These are phyloP conservation scores for Tribolium castaneum DNA, from an alignment of 1,140 invertebrate genomes.

Conservation along the genomic window DNA sequence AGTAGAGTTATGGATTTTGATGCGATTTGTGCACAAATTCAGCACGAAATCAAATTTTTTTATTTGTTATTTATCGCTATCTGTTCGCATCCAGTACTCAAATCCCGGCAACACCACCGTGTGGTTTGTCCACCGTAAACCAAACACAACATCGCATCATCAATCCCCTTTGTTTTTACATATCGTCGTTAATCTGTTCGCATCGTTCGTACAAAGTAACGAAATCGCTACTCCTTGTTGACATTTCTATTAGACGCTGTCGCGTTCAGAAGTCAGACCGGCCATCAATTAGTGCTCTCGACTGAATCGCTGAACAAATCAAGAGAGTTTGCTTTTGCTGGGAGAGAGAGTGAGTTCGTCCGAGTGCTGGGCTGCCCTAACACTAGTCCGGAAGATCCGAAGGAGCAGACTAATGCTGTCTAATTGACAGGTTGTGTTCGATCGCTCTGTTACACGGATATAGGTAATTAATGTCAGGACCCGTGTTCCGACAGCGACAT, in stretches of 20 bases:
- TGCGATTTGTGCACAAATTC: too few species aligned
- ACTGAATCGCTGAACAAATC: constrained; percentile 51
- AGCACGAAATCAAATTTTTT: too few species aligned
- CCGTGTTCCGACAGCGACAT: constrained; percentile 58
- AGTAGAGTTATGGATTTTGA: too few species aligned
- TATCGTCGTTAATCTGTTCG: too few species aligned
- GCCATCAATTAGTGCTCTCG: constrained; percentile 52
- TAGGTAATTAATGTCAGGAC: constrained; percentile 65
- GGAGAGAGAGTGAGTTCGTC: background rate
- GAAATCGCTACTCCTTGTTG: constrained; percentile 42
- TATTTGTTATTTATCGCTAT: too few species aligned
- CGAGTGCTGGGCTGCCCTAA: background rate
- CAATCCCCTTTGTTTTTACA: too few species aligned
- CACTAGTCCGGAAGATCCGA: constrained; percentile 11
- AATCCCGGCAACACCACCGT: too few species aligned
- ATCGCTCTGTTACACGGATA: constrained; percentile 63
- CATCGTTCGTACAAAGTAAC: constrained; percentile 12
- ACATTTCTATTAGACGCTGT: constrained; percentile 53
- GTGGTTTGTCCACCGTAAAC: too few species aligned
- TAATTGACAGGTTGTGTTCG: constrained; percentile 65
- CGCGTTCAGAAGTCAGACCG: constrained; percentile 48
- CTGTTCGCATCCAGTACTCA: too few species aligned
- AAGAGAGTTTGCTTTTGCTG: constrained; percentile 43
- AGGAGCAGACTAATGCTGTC: constrained; percentile 59
- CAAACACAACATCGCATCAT: too few species aligned